These are phyloP conservation scores for Metopia argyrocephala DNA, from an alignment of 2,888 invertebrate species.

Conservation along the genomic window DNA sequence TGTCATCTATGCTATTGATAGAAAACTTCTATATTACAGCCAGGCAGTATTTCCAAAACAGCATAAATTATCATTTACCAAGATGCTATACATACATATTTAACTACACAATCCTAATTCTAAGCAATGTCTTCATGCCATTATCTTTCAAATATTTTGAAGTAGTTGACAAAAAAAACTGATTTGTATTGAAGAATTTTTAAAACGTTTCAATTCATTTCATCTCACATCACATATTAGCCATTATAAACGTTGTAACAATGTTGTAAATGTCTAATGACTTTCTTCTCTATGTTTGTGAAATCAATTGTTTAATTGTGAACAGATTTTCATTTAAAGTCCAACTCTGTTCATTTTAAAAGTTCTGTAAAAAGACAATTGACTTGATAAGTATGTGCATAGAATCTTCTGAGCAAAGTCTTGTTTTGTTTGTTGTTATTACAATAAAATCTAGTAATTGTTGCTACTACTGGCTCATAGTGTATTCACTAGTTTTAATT, in stretches of 20 bases:
- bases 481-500: no score
- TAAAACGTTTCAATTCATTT: neutral
- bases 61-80: slow-evolving; percentile 21
- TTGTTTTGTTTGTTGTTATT: no score
- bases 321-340: slow-evolving; percentile 2
- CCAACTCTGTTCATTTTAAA: neutral
- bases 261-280: slow-evolving; percentile 54
- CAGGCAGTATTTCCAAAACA: neutral
- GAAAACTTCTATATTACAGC: neutral
- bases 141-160: no score
- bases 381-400: no score
- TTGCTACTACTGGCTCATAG: no score
- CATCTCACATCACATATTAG: neutral
- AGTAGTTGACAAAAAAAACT: neutral
- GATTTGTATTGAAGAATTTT: neutral
- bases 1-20: slow-evolving; percentile 29
- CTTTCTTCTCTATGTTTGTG: slow-evolving; percentile 26
- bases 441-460: no score
- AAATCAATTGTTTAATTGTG: slow-evolving; percentile 38
- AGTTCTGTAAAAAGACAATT: neutral
- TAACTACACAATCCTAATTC: neutral
- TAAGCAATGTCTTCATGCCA: neutral
- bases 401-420: no score
- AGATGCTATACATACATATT: neutral
- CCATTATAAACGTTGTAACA: slow-evolving; percentile 5